Evolutionary conservation across 2,113 vertebrate genomes (phyloP).

Genomic region (Lepisosteus oculatus): DNA sequence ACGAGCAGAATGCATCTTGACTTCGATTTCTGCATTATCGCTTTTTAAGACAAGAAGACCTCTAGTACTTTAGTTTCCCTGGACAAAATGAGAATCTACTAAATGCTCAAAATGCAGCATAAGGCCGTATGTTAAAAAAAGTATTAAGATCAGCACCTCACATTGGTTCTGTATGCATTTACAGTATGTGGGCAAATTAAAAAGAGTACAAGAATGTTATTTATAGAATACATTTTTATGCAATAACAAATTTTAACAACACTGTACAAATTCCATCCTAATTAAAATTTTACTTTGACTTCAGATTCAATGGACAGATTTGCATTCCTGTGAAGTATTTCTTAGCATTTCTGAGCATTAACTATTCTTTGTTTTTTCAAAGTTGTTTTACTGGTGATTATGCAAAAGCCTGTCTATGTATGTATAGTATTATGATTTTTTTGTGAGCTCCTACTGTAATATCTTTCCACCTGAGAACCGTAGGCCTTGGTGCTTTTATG

Average conservation of each 20-base stretch:
- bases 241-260: not conserved
- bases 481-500: too few relatives aligned
- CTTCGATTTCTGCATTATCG: slow-evolving; percentile 9
- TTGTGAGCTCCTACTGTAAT: not conserved
- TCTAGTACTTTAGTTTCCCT: not conserved
- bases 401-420: not conserved
- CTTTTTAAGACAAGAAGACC: not conserved
- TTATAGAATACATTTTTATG: not conserved
- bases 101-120: not conserved
- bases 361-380: not conserved
- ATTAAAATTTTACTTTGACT: not conserved
- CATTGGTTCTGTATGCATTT: not conserved
- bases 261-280: not conserved
- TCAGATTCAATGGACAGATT: not conserved
- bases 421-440: not conserved
- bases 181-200: not conserved
- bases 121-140: not conserved
- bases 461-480: too few relatives aligned
- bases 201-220: too few relatives aligned
- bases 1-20: slow-evolving; percentile 7
- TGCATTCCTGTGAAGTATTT: not conserved
- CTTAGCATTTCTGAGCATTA: not conserved
- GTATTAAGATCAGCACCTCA: not conserved
- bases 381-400: not conserved
- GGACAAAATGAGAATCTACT: not conserved